Conservation (phyloP, 2,888 invertebrate species). For the Lapara coniferarum region DNA sequence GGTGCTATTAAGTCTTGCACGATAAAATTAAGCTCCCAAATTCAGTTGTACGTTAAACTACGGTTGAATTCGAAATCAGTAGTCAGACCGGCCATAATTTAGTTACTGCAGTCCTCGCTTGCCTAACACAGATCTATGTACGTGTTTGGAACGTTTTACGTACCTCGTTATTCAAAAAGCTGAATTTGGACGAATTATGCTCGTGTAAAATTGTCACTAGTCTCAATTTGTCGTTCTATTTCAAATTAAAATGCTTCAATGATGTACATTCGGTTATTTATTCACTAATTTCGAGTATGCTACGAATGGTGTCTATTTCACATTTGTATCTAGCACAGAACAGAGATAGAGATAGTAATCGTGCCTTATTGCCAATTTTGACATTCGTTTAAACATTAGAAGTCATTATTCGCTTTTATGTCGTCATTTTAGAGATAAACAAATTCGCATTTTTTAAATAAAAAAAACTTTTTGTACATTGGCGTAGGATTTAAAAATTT, state of each 20-base stretch:
- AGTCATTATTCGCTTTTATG: no score
- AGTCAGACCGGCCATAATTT: constrained; percentile 19
- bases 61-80: constrained; percentile 42
- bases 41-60: constrained; percentile 35
- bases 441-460: no score
- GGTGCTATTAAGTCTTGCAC: constrained; percentile 13
- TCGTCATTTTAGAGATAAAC: no score
- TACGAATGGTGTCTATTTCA: no score
- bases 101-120: neutral
- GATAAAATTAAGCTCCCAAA: constrained; percentile 34
- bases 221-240: neutral
- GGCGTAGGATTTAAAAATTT: no score
- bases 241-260: neutral
- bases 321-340: no score
- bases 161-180: neutral
- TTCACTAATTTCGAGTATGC: no score
- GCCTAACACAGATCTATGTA: constrained; percentile 2
- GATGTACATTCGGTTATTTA: no score
- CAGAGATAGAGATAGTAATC: no score
- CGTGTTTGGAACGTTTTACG: neutral
- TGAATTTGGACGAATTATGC: neutral
- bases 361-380: no score
- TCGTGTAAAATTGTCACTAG: neutral
- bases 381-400: no score
- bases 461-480: no score